phyloP scores from a whole-genome alignment of 2,888 invertebrate genomes.

The Sphaerophoria rueppellii region DNA sequence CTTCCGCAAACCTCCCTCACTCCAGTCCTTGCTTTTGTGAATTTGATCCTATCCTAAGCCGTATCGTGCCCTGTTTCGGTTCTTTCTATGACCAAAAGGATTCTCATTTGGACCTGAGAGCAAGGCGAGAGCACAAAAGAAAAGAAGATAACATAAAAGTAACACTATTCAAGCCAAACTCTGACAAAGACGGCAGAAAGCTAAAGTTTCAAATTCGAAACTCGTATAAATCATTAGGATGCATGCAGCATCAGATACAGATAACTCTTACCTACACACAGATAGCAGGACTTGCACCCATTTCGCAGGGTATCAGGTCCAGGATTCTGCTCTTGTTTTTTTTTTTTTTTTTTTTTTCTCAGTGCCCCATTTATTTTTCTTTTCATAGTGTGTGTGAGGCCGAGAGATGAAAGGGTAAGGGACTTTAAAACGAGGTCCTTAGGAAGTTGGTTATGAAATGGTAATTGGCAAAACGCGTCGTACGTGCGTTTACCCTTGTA shows the following conservation, averaged over 20 bases:
- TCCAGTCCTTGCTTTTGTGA: constrained; percentile 42
- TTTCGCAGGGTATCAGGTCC: background rate
- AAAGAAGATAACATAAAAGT: constrained; percentile 28
- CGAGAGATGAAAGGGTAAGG: background rate
- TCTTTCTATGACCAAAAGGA: constrained; percentile 29
- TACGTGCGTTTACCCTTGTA: constrained; percentile 16
- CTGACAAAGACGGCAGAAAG: constrained; percentile 60
- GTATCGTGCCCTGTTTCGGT: background rate
- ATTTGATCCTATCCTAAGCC: constrained; percentile 48
- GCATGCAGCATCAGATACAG: constrained; percentile 50
- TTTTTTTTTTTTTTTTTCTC: background rate
- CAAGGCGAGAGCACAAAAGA: background rate
- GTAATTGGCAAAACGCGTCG: constrained; percentile 20
- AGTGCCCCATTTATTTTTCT: background rate
- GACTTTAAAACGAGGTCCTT: background rate
- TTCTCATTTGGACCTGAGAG: constrained; percentile 43
- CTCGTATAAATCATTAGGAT: constrained; percentile 69
- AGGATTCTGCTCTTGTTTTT: constrained; percentile 1
- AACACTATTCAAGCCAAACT: constrained; percentile 61
- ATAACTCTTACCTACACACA: background rate
- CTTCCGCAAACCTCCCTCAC: background rate
- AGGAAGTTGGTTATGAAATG: constrained; percentile 18
- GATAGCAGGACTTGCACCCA: background rate
- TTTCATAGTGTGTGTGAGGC: background rate
- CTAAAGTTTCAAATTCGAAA: constrained; percentile 68